A percentile compares a stretch with the other conserved stretches of the same genome.
Conservation (phyloP, 2,888 invertebrate species). For the Cheilosia grossa region DNA sequence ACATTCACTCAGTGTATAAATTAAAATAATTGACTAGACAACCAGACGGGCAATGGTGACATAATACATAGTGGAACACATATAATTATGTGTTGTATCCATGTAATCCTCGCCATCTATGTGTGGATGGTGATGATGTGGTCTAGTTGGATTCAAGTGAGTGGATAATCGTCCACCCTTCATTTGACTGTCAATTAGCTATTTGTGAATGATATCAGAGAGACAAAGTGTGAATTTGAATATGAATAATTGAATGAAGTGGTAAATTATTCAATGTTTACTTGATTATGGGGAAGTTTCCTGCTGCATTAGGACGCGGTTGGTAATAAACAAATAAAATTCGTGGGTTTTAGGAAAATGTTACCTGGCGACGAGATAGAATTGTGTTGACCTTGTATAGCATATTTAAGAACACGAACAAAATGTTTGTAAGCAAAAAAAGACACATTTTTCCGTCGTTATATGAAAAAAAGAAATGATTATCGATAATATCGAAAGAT, state of each 20-base stretch:
- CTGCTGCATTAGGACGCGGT: not conserved
- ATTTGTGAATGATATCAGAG: conserved; percentile 27
- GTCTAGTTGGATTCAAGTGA: conserved; percentile 49
- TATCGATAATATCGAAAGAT: no score
- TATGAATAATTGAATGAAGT: conserved; percentile 10
- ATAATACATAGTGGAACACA: conserved; percentile 31
- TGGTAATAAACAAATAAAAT: not conserved
- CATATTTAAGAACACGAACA: no score
- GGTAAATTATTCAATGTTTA: no score
- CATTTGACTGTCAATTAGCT: conserved; percentile 34
- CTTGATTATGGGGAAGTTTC: not conserved
- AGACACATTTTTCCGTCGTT: no score
- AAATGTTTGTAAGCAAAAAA: no score
- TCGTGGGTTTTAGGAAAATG: not conserved
- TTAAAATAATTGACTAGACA: conserved; percentile 45
- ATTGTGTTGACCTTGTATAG: no score
- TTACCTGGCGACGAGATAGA: no score
- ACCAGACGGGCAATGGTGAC: conserved; percentile 30
- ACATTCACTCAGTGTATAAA: conserved; percentile 5
- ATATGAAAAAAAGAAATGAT: no score
- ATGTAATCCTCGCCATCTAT: conserved; percentile 1
- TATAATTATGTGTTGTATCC: not conserved
- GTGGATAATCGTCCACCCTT: conserved; percentile 45
- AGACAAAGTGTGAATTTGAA: not conserved
- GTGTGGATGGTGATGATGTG: conserved; percentile 30